Percentiles rank a stretch among this genome's conserved stretches.
phyloP scores from a whole-genome alignment of 2,113 vertebrate species.

The Eudyptes chrysolophus region DNA sequence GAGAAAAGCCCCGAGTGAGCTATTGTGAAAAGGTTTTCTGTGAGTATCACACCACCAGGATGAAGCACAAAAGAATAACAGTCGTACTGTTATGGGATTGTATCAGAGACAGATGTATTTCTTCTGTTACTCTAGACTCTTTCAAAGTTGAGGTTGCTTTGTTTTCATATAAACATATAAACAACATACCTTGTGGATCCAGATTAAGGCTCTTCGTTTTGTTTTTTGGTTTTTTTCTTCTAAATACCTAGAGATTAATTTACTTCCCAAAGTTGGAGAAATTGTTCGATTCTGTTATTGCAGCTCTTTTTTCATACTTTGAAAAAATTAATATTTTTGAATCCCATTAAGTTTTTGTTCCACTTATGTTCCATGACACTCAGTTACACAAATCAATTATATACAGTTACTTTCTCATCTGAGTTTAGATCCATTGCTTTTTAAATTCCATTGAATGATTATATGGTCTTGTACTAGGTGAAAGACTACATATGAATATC shows the following conservation, averaged over 20 bases:
- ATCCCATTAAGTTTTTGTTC: neutral
- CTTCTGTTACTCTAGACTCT: neutral
- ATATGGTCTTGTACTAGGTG: neutral
- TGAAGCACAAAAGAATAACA: neutral
- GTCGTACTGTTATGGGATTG: neutral
- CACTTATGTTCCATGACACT: neutral
- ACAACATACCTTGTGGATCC: neutral
- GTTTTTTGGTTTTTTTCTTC: neutral
- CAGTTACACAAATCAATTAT: neutral
- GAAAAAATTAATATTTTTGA: neutral
- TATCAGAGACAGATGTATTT: neutral
- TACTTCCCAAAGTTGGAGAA: neutral
- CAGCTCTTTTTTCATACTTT: neutral
- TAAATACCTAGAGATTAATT: neutral
- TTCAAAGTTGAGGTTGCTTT: neutral
- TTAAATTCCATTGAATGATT: neutral
- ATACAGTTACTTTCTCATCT: neutral
- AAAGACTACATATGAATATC: neutral
- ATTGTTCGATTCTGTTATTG: fast-evolving
- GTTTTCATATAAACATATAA: neutral
- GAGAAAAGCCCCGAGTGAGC: neutral
- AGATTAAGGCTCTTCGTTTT: neutral
- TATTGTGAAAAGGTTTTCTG: neutral
- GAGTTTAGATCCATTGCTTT: neutral
- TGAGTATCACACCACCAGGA: neutral